Base-by-base conservation (phyloP, 2,888 invertebrate species). In the Opisthograptis luteolata region DNA sequence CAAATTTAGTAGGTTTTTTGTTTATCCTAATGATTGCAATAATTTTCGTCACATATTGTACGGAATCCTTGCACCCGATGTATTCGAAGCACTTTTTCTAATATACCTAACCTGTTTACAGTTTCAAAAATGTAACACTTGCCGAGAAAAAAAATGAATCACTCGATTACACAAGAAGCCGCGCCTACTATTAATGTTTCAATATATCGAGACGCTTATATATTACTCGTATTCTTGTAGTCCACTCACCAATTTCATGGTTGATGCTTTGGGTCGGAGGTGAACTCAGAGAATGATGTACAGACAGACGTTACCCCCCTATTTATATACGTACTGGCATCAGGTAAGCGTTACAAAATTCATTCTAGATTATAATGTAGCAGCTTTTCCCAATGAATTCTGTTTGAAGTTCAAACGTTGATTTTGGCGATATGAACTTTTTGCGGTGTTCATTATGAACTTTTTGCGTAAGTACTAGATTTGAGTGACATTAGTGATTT, bases 231-330 rank as follows among this genome's bases (percentile, higher is more conserved):
- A n/a, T n/a, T n/a, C n/a, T n/a, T n/a, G n/a, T 10, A 49, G 37
- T 53, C 31, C 46, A 84, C 88, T 87, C 70, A 88, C 88, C 87
- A 88, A 80, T 61, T 88, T 82, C 88, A 88, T 88, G 69, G 68
- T 72, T 55, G 59, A 50, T 72, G 65, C 66, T 60, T 60, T 66
- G 59, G 81, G 82, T 81, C 82, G 87, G 73, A 86, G 86, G 79
- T 83, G 74, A 84, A 70, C 62, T 69, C 73, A 78, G 79, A 87
- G 78, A 62, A 59, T 89, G 88, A 80, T 76, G 65, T 59, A 66
- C 64, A 48, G 43, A 62, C 60, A 54, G 56, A 45, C 57, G 62
- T 67, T 65, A n/a, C 71, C 67, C 64, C 57, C 58, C 72, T 85
- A 80, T 88, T 83, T 88, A 87, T 78, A 75, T 78, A 75, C 71